phyloP scores from a whole-genome alignment of 2,113 vertebrate genomes.

The Chionodraco myersi region DNA sequence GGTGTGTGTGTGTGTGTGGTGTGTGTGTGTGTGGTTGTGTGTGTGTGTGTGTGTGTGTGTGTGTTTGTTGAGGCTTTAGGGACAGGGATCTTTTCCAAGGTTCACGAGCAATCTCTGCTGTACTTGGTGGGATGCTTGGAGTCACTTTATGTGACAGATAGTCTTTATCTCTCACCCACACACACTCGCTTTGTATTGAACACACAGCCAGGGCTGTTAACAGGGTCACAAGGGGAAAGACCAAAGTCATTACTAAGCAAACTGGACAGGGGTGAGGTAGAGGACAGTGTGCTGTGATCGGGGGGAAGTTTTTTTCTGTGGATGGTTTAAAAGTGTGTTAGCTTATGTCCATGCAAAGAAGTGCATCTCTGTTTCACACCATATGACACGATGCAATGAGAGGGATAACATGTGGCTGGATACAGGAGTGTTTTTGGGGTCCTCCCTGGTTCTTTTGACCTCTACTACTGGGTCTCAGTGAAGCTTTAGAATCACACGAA shows the following conservation, averaged over 20 bases:
- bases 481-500: background rate
- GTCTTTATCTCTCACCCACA: conserved; percentile 42
- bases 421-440: conserved; percentile 29
- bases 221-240: conserved; percentile 19
- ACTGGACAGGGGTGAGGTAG: conserved; percentile 40
- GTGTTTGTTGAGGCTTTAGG: conserved; percentile 12
- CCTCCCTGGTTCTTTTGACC: conserved; percentile 29
- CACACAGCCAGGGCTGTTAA: conserved; percentile 21
- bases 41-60: background rate
- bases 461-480: conserved; percentile 8
- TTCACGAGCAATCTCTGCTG: conserved; percentile 2
- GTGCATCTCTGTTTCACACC: background rate
- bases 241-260: conserved; percentile 29
- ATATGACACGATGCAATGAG: conserved; percentile 8
- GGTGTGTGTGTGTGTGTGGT: no score
- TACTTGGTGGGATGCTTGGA: conserved; percentile 14
- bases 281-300: background rate
- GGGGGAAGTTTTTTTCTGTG: conserved; percentile 25
- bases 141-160: conserved; percentile 34
- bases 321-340: conserved; percentile 33
- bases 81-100: background rate
- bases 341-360: conserved; percentile 48
- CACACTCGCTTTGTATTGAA: conserved; percentile 18
- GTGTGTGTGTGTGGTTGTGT: no score
- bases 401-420: conserved; percentile 9